A percentile compares a stretch with the other conserved stretches of the same genome.
These are phyloP conservation scores for Pachycephala philippinensis DNA, from an alignment of 2,113 vertebrate species.

Conservation along the genomic window DNA sequence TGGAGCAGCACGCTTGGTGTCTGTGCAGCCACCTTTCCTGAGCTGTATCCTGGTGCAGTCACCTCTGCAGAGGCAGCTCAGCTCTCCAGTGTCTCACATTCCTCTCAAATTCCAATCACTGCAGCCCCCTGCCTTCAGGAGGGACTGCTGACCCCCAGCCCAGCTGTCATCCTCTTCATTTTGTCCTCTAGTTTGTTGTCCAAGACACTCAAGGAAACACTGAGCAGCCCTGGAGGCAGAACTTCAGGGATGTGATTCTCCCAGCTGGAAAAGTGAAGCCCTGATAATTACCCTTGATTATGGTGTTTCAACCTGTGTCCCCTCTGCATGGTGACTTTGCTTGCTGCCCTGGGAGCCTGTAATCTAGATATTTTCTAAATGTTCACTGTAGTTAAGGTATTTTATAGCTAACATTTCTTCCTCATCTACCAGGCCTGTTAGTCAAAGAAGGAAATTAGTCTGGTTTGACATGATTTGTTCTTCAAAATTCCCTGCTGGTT, in stretches of 20 bases:
- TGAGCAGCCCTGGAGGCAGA: not conserved
- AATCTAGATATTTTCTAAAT: not conserved
- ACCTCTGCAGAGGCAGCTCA: not conserved
- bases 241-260: not conserved
- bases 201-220: not conserved
- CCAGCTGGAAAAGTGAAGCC: not conserved
- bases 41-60: not conserved
- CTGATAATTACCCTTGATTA: not conserved
- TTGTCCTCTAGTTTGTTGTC: not conserved
- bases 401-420: not conserved
- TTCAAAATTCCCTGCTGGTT: slow-evolving; percentile 27
- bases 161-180: not conserved
- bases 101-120: not conserved
- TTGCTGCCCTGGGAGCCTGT: not conserved
- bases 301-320: not conserved
- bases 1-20: not conserved
- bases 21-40: not conserved
- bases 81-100: not conserved
- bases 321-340: not conserved
- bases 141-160: not conserved
- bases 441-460: slow-evolving; percentile 9
- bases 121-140: not conserved
- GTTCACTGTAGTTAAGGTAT: not conserved
- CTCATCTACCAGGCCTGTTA: not conserved
- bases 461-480: slow-evolving; percentile 23